These are phyloP conservation scores for Amphipyra tragopoginis DNA, from an alignment of 2,888 invertebrate species.

Conservation along the genomic window DNA sequence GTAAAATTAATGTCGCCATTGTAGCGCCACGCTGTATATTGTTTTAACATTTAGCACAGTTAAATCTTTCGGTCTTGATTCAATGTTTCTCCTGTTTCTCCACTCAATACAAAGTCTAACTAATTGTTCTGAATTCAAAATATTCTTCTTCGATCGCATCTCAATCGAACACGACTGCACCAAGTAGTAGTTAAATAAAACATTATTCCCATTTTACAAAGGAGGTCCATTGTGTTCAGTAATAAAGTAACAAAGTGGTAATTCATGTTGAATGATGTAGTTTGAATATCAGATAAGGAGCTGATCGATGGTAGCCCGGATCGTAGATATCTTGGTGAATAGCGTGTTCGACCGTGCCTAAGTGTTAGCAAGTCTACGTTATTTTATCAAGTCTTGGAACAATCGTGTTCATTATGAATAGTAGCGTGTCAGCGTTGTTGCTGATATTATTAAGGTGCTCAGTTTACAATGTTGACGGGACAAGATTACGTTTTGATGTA, in stretches of 20 bases:
- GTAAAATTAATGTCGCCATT: too few species aligned
- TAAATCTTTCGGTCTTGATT: background rate
- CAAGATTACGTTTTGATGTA: conserved; percentile 31
- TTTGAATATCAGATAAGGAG: conserved; percentile 56
- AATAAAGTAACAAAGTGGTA: conserved; percentile 52
- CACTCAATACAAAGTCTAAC: background rate
- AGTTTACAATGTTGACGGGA: conserved; percentile 40
- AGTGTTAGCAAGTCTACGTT: conserved; percentile 25
- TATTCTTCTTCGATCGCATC: background rate
- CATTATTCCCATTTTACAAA: conserved; percentile 24
- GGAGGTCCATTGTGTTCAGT: conserved; percentile 28
- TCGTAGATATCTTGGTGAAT: conserved; percentile 42
- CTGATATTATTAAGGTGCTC: conserved; percentile 30
- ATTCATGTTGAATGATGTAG: conserved; percentile 61
- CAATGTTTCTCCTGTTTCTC: background rate
- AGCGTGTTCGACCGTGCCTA: conserved; percentile 38
- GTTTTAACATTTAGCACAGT: conserved; percentile 3
- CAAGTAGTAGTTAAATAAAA: conserved; percentile 23
- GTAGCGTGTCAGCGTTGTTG: conserved; percentile 36
- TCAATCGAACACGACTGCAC: background rate
- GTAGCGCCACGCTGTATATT: too few species aligned
- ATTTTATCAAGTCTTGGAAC: conserved; percentile 34
- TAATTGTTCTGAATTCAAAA: background rate
- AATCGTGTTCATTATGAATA: conserved; percentile 48
- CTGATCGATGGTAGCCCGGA: conserved; percentile 54